These are phyloP conservation scores for Caenorhabditis briggsae DNA, from an alignment of 1,140 invertebrate species.

Conservation along the genomic window DNA sequence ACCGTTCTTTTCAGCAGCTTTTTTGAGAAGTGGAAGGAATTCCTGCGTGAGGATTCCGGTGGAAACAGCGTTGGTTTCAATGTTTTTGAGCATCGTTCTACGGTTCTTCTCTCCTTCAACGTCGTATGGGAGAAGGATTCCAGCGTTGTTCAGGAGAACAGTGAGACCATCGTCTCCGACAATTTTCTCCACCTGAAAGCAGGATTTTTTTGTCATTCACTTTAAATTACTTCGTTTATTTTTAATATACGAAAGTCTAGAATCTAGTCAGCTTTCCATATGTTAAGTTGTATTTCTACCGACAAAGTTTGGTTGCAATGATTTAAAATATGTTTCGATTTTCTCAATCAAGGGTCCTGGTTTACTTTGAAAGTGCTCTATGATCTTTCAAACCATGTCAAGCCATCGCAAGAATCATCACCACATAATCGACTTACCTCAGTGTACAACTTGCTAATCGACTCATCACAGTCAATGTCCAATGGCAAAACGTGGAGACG, in stretches of 20 bases:
- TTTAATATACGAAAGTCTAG: neutral
- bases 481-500: constrained; percentile 52
- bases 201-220: neutral
- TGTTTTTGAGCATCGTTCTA: neutral
- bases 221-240: neutral
- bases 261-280: no score
- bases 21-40: constrained; percentile 63
- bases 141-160: constrained; percentile 65
- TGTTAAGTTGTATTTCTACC: no score
- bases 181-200: constrained; percentile 57
- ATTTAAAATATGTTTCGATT: no score
- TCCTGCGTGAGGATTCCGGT: constrained; percentile 60
- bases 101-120: constrained; percentile 39
- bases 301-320: no score
- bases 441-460: constrained; percentile 46
- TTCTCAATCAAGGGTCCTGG: no score
- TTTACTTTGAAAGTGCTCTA: no score
- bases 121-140: constrained; percentile 51
- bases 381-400: neutral
- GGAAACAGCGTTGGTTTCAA: constrained; percentile 60
- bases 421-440: constrained; percentile 40
- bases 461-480: constrained; percentile 57
- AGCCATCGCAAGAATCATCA: neutral
- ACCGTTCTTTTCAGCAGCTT: constrained; percentile 21
- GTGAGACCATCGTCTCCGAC: constrained; percentile 57